A percentile compares a stretch with the other conserved stretches of the same genome.
Conservation (phyloP, 1,140 invertebrate species). For the Camponotus floridanus region DNA sequence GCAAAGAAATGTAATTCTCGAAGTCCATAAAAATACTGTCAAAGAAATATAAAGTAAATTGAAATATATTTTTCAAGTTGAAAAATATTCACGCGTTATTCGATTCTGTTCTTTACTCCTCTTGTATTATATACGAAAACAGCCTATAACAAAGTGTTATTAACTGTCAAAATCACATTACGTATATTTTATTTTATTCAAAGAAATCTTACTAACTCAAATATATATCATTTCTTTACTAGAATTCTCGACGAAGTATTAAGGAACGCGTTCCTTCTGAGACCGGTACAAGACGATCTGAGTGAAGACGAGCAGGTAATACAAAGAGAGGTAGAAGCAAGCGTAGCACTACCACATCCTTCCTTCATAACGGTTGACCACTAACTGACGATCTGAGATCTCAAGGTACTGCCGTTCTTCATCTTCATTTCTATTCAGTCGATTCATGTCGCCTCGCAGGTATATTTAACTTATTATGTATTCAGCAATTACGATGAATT, state of each 20-base stretch:
- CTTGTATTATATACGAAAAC: neutral
- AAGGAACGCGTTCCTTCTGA: neutral
- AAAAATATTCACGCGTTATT: neutral
- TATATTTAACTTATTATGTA: neutral
- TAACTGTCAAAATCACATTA: neutral
- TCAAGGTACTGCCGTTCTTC: slow-evolving; percentile 83
- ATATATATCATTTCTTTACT: neutral
- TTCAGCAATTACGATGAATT: no score
- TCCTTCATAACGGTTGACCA: slow-evolving; percentile 82
- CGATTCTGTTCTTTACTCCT: neutral
- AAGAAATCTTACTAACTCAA: neutral
- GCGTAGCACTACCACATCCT: slow-evolving; percentile 73
- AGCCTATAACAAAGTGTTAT: neutral
- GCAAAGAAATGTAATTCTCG: neutral
- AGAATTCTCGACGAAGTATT: slow-evolving; percentile 16
- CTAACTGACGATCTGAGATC: slow-evolving; percentile 83
- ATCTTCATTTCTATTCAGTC: slow-evolving; percentile 80
- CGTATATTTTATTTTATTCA: neutral
- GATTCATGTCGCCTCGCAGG: slow-evolving; percentile 52
- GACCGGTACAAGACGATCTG: neutral
- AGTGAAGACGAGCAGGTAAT: neutral
- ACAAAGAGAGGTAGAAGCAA: slow-evolving; percentile 50
- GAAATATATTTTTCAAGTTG: neutral
- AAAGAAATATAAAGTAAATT: neutral
- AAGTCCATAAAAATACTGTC: neutral